phyloP scores from a whole-genome alignment of 2,113 vertebrate species.

The Cygnus atratus region DNA sequence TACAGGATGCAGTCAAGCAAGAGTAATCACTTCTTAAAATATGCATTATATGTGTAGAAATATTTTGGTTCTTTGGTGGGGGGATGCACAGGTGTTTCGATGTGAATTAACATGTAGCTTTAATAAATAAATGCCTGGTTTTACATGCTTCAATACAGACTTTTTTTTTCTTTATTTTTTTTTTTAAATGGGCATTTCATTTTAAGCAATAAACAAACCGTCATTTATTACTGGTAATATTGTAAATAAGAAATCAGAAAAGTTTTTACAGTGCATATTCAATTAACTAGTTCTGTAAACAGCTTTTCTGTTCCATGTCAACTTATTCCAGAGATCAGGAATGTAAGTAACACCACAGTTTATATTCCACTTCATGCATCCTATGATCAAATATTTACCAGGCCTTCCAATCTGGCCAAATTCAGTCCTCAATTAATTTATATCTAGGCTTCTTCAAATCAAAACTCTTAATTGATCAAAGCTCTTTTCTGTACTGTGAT shows the following conservation, averaged over 20 bases:
- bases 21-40: neutral
- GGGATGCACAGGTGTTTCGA: neutral
- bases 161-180: neutral
- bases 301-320: neutral
- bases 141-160: neutral
- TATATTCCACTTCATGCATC: neutral
- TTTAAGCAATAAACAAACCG: neutral
- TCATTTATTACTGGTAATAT: neutral
- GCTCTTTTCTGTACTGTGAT: neutral
- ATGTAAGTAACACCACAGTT: neutral
- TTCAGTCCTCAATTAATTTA: constrained; percentile 18
- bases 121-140: neutral
- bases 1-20: neutral
- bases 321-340: neutral
- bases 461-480: neutral
- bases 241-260: neutral
- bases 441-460: neutral
- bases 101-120: neutral
- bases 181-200: neutral
- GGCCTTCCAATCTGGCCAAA: neutral
- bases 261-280: neutral
- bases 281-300: neutral
- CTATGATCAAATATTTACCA: neutral
- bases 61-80: neutral
- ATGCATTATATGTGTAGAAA: neutral